Evolutionary conservation across 2,888 invertebrate species (phyloP), one percentile per base, ranked within the genome.

Genomic region (Octodonta nipae): DNA sequence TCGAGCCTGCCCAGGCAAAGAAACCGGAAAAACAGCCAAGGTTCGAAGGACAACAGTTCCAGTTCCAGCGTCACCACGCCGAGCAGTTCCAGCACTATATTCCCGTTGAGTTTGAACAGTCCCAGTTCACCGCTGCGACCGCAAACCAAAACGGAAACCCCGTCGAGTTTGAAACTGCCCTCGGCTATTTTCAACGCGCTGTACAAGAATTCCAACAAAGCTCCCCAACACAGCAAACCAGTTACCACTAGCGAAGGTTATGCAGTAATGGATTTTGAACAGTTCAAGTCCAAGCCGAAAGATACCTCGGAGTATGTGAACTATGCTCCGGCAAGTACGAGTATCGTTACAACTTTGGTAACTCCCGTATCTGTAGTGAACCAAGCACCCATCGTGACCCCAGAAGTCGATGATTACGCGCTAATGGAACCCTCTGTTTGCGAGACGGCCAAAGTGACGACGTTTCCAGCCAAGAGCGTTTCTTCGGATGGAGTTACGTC

Each of bases 91-190:
- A 68, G 70, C 34, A 73, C 76, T 0, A 71, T 78, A 37, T 79
- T 79, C 55, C 77, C 78, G 2, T 67, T 78, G 47, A 75, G 73
- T 37, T 56, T 76, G 26, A 77, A 76, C 52, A 30, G 30, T 42
- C 78, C 78, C 1, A 68, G 71, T 10, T 74, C 75, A 2, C 76
- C 77, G 1, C 63, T 68, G 13, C 72, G 71, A 22, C 30, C 30
- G 40, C 54, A 61, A 1, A 61, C 34, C 13, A 44, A 40, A 29
- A 20, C 33, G n/a, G 41, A 41, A 10, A 39, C 45, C n/a, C 28
- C 42, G 11, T 33, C 45, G 6, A 38, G 42, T n/a, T 36, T 56
- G n/a, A 49, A 52, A 34, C 45, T 52, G 29, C 54, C 53, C n/a
- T 44, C 50, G 3, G 46, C 54, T 4, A 45, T 54, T 26, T 33